Evolutionary conservation across 2,797 vertebrate genomes (phyloP).

Genomic region (Myotis daubentonii): DNA sequence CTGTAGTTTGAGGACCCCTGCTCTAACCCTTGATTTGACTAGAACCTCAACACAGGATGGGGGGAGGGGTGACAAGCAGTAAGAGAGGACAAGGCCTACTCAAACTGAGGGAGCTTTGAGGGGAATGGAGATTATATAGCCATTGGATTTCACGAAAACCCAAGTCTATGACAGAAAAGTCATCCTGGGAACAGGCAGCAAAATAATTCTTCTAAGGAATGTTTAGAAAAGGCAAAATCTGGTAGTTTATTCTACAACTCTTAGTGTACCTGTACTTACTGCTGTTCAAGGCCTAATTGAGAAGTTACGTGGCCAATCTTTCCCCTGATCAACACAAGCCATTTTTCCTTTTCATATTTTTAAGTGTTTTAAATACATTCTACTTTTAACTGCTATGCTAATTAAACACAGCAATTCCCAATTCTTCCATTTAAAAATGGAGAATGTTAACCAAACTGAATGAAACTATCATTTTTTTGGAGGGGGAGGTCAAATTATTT

Average conservation of each 20-base stretch:
- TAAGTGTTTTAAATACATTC: background rate
- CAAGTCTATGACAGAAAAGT: background rate
- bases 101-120: background rate
- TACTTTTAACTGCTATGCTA: background rate
- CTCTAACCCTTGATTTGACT: background rate
- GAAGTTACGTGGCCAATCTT: background rate
- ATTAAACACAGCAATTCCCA: background rate
- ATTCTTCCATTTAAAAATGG: slow-evolving; percentile 28
- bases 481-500: background rate
- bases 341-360: background rate
- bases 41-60: background rate
- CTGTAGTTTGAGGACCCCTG: too few relatives aligned
- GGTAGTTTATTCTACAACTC: background rate
- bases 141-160: background rate
- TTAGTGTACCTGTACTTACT: background rate
- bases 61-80: background rate
- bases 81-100: background rate
- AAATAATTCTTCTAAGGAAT: background rate
- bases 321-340: background rate
- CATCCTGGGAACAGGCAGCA: background rate
- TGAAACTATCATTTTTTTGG: background rate
- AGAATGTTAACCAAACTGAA: background rate
- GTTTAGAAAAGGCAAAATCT: background rate
- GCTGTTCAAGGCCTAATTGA: background rate
- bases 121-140: background rate